A percentile compares a stretch with the other conserved stretches of the same genome.
Conservation (phyloP, 2,888 invertebrate genomes). For the Cryptops parisi region DNA sequence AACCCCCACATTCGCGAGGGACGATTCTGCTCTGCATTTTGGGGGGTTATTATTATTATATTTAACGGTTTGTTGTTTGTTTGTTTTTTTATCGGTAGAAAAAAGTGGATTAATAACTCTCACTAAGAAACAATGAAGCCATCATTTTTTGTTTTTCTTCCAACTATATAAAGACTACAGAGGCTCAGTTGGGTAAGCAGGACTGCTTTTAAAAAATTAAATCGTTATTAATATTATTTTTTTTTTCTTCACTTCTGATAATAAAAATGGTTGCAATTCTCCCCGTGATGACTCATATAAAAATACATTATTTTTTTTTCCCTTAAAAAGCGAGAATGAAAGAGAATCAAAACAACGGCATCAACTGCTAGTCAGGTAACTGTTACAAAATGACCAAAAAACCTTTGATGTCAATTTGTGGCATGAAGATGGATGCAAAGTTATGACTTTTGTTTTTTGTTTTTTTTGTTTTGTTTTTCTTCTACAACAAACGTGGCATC, state of each 20-base stretch:
- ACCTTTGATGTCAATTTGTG: too few relatives aligned
- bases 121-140: background rate
- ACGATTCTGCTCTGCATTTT: too few relatives aligned
- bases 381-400: too few relatives aligned
- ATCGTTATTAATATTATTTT: background rate
- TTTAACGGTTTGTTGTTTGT: too few relatives aligned
- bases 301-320: conserved; percentile 9
- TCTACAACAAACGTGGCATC: too few relatives aligned
- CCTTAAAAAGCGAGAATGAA: background rate
- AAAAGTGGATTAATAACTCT: too few relatives aligned
- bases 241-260: background rate
- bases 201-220: background rate
- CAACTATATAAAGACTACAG: background rate
- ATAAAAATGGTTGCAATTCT: conserved; percentile 1
- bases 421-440: too few relatives aligned
- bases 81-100: background rate
- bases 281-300: conserved; percentile 8
- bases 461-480: too few relatives aligned
- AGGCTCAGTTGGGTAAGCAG: conserved; percentile 4
- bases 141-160: background rate
- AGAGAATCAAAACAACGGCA: conserved; percentile 14
- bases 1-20: too few relatives aligned
- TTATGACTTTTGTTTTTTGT: too few relatives aligned
- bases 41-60: background rate
- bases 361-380: background rate